Evolutionary conservation across 2,797 vertebrate species (phyloP), one percentile per base, ranked within the genome.

Genomic region (Pitangus sulphuratus): DNA sequence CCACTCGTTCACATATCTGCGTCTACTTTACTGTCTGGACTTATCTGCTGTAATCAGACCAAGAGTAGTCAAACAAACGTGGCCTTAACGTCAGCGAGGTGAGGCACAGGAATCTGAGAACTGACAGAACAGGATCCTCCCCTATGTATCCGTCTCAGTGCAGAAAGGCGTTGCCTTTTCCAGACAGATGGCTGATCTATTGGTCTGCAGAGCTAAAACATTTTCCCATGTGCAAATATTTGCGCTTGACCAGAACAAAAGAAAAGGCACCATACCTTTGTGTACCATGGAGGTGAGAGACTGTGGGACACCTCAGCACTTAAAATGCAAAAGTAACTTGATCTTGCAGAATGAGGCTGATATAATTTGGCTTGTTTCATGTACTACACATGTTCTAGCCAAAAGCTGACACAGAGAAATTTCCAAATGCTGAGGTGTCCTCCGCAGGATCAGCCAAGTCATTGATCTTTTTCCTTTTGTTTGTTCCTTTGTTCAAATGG

Each of bases 191-290:
- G 97, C 84, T 97, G 96, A 96, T 97, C 95, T 97, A 93, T 76
- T 78, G 95, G 93, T 97, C 93, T 90, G 92, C 56, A 58, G 74
- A 95, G 76, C 85, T 93, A 83, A 92, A 91, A 80, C 42, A 93
- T 98, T 98, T 97, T 95, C 90, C 93, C 89, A 19, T 95, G 93
- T 62, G 76, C 97, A 98, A 98, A 98, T 98, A 98, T 98, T 98
- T 98, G 98, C 58, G 1, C 91, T 93, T 95, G 89, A 93, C 91
- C 93, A 78, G 97, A 98, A 97, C 96, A 98, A 98, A 98, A 80
- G 94, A 68, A 89, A 90, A 93, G 79, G 45, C 75, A 92, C 77
- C 69, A 66, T 84, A 87, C 87, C 86, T 93, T 96, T 93, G 87
- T 95, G 94, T 97, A 92, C 92, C 22, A 9, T 94, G 95, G 90